phyloP scores from a whole-genome alignment of 1,140 invertebrate species.

The Cecropterus lyciades region DNA sequence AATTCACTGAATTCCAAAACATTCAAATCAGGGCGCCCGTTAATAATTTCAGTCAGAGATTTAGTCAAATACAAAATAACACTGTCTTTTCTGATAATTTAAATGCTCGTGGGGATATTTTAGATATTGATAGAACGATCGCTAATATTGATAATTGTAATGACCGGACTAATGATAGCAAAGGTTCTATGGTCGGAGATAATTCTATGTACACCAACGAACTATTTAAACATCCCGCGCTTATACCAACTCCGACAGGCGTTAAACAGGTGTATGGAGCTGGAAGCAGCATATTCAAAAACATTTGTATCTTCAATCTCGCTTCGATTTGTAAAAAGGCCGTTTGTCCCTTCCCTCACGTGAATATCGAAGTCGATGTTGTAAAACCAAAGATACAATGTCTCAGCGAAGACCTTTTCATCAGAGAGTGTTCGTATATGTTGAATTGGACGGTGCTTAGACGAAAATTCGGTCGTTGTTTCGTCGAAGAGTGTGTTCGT shows the following conservation, averaged over 20 bases:
- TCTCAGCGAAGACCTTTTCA: slow-evolving; percentile 47
- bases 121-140: slow-evolving; percentile 41
- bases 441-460: slow-evolving; percentile 41
- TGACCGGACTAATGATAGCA: not conserved
- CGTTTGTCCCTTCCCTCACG: slow-evolving; percentile 54
- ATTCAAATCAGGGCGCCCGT: not conserved
- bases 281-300: slow-evolving; percentile 50
- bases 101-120: too few relatives aligned
- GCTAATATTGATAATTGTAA: slow-evolving; percentile 33
- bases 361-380: not conserved
- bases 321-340: slow-evolving; percentile 49
- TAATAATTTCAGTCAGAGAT: not conserved
- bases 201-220: too few relatives aligned
- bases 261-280: slow-evolving; percentile 29
- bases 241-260: not conserved
- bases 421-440: slow-evolving; percentile 57
- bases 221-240: not conserved
- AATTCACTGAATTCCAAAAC: slow-evolving; percentile 34
- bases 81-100: too few relatives aligned
- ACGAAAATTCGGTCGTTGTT: slow-evolving; percentile 52
- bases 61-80: too few relatives aligned
- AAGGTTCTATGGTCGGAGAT: slow-evolving; percentile 3
- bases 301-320: slow-evolving; percentile 60
- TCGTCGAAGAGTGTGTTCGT: slow-evolving; percentile 53
- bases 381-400: slow-evolving; percentile 38